Conservation (phyloP, 2,113 vertebrate genomes). For the Engraulis encrasicolus region DNA sequence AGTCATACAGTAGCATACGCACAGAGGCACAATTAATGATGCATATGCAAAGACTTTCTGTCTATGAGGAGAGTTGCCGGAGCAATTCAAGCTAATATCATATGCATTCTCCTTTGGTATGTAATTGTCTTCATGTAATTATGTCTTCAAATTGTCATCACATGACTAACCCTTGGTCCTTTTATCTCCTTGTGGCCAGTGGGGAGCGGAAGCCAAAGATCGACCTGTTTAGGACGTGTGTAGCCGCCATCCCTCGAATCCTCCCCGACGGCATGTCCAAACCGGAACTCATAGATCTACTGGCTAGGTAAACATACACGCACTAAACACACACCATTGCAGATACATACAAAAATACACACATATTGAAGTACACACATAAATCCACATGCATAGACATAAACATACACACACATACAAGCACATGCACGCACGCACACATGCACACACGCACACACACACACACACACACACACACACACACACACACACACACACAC, state of each 20-base stretch:
- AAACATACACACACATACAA: neutral
- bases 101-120: too few relatives aligned
- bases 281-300: constrained; percentile 93
- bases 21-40: too few relatives aligned
- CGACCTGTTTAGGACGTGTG: constrained; percentile 95
- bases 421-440: neutral
- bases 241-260: constrained; percentile 94
- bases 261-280: constrained; percentile 98
- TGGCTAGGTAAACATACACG: constrained; percentile 82
- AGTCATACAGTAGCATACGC: too few relatives aligned
- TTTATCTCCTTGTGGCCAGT: constrained; percentile 63
- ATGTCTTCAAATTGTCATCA: too few relatives aligned
- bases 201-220: constrained; percentile 99
- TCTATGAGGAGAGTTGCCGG: too few relatives aligned
- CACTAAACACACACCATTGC: neutral
- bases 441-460: neutral
- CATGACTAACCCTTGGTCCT: neutral
- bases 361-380: neutral
- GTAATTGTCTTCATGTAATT: too few relatives aligned
- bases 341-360: neutral
- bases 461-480: neutral
- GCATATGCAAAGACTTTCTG: too few relatives aligned
- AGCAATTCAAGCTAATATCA: too few relatives aligned
- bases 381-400: neutral
- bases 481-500: neutral